A percentile compares a stretch with the other conserved stretches of the same genome.
Conservation (phyloP, 2,888 invertebrate species). For the Lordiphosa fenestrarum region DNA sequence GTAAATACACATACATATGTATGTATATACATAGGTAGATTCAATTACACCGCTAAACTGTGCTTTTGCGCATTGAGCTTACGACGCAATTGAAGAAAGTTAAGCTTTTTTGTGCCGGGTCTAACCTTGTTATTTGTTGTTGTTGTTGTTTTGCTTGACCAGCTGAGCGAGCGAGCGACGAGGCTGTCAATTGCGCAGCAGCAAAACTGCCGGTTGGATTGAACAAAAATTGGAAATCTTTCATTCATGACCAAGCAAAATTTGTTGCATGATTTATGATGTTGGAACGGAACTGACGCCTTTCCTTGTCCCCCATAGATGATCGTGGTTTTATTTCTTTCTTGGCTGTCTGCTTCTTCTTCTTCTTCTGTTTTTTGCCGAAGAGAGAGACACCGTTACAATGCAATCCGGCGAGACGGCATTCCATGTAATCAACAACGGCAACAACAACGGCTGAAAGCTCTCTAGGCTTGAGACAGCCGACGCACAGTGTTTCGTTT, state of each 20-base stretch:
- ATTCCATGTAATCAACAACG: slow-evolving; percentile 64
- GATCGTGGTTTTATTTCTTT: neutral
- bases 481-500: no score
- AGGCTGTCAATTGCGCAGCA: slow-evolving; percentile 8
- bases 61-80: slow-evolving; percentile 15
- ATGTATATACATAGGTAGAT: neutral
- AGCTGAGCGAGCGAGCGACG: slow-evolving; percentile 45
- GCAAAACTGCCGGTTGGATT: slow-evolving; percentile 53
- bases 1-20: slow-evolving; percentile 5
- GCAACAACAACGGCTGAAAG: no score
- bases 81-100: slow-evolving; percentile 69
- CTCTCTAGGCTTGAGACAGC: slow-evolving; percentile 2
- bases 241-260: slow-evolving; percentile 2
- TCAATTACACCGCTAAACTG: slow-evolving; percentile 17
- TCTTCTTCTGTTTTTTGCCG: slow-evolving; percentile 59
- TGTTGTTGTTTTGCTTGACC: slow-evolving; percentile 59
- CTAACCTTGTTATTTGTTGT: slow-evolving; percentile 33
- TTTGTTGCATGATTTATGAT: slow-evolving; percentile 15
- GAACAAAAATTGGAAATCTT: slow-evolving; percentile 7
- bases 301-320: slow-evolving; percentile 9
- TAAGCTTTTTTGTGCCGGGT: slow-evolving; percentile 52
- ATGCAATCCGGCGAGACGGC: slow-evolving; percentile 73
- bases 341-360: slow-evolving; percentile 9
- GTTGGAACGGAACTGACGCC: slow-evolving; percentile 45
- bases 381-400: slow-evolving; percentile 58